phyloP scores from a whole-genome alignment of 2,888 invertebrate genomes.

The Zygogramma bicolorata region DNA sequence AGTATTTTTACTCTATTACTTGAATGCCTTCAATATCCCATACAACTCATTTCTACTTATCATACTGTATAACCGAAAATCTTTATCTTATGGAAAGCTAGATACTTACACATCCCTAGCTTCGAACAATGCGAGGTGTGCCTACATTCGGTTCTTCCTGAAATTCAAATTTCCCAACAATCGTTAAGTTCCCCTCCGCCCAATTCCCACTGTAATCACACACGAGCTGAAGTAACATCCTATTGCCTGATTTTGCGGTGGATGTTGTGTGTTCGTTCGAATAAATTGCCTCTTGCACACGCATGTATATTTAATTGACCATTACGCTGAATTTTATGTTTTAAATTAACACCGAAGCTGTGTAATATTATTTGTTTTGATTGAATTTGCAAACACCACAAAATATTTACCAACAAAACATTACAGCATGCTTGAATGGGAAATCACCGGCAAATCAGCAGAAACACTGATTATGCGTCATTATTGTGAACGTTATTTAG shows the following conservation, averaged over 20 bases:
- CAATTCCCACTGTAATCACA: background rate
- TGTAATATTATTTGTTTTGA: constrained; percentile 50
- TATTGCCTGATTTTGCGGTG: constrained; percentile 58
- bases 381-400: constrained; percentile 47
- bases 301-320: constrained; percentile 61
- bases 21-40: too few relatives aligned
- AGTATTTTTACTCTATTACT: too few relatives aligned
- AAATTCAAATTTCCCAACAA: background rate
- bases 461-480: background rate
- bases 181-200: background rate
- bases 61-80: too few relatives aligned
- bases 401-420: constrained; percentile 5
- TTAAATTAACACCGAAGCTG: constrained; percentile 49
- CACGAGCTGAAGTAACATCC: constrained; percentile 19
- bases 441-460: background rate
- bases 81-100: too few relatives aligned
- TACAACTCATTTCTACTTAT: too few relatives aligned
- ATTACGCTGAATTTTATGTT: constrained; percentile 55
- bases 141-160: background rate
- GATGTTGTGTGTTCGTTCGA: constrained; percentile 56
- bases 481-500: background rate
- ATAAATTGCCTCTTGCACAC: constrained; percentile 59
- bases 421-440: constrained; percentile 1
- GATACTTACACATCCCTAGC: background rate
- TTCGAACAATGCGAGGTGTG: background rate